Evolutionary conservation across 64 coral and sea anemone species (phyloP), one percentile per base, ranked within the genome.

Genomic region (Actinia tenebrosa): DNA sequence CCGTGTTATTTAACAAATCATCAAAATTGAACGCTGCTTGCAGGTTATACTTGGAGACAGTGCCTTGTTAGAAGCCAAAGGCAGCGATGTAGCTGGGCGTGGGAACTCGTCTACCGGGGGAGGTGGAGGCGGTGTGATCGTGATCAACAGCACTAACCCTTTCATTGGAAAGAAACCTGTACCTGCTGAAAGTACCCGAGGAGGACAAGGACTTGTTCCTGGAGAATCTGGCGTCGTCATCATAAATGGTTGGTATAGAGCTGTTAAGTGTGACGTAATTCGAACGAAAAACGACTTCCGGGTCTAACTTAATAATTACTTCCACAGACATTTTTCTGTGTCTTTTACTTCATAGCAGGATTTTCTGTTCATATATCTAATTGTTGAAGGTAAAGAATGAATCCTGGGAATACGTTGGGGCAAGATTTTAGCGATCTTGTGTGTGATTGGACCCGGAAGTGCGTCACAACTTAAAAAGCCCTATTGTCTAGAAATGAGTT

Each of bases 121-220:
- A 1, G 88, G 89, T 26, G 83, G 89, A n/a, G 89, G 89, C 45
- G 89, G 89, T 3, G 71, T 91, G 3, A 91, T 91, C 7, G 58
- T 42, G 14, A 86, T 91, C 82, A 62, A 54, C 53, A 79, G 23
- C 42, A 50, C 5, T 16, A 60, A 46, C 14, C 25, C 22, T 68
- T 59, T 84, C 11, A 44, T 79, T 11, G 89, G 89, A 17, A 60
- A 46, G 2, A 20, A 53, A 52, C 83, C 84, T 7, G 7, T 10
- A 80, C 27, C 83, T 13, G 47, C 59, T 20, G 5, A 50, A 27
- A 53, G 11, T 60, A 91, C 89, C 4, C 44, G 17, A 77, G 89
- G 89, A 30, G 89, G 89, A 16, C 44, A 19, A 7, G 89, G 89
- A 27, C 44, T 16, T 3, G 22, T 37, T 4, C 13, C 54, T 50